Evolutionary conservation across 1,140 invertebrate species (phyloP).

Genomic region (Goniozus legneri): DNA sequence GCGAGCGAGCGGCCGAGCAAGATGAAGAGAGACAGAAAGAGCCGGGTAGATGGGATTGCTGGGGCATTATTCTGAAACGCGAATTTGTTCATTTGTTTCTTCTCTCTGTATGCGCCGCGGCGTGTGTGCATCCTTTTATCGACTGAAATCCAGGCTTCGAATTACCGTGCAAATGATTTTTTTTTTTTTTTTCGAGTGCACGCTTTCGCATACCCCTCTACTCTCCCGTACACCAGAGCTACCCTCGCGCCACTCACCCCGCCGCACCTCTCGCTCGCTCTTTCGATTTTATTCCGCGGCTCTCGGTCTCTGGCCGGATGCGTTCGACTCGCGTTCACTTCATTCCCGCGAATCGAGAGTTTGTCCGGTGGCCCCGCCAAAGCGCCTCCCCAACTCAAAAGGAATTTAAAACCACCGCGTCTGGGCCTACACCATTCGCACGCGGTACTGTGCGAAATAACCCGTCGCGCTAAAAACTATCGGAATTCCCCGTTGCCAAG

Average conservation of each 20-base stretch:
- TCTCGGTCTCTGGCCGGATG: conserved; percentile 22
- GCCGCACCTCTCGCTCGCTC: conserved; percentile 2
- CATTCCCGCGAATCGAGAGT: too few species aligned
- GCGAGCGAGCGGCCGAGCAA: conserved; percentile 9
- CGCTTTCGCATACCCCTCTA: conserved; percentile 21
- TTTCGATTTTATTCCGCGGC: conserved; percentile 7
- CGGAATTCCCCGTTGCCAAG: conserved; percentile 16
- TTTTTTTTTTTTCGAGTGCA: conserved; percentile 40
- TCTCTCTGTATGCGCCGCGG: conserved; percentile 52
- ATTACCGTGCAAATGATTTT: conserved; percentile 58
- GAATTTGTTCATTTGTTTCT: conserved; percentile 57
- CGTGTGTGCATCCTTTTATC: conserved; percentile 55
- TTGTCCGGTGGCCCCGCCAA: too few species aligned
- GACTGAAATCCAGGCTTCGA: conserved; percentile 56
- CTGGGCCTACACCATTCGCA: conserved; percentile 3
- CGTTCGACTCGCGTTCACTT: too few species aligned
- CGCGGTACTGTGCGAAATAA: conserved; percentile 17
- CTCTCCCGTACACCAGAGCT: conserved; percentile 11
- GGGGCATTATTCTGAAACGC: conserved; percentile 56
- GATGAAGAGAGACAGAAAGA: conserved; percentile 18
- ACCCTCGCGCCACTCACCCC: conserved; percentile 6
- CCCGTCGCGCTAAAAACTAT: conserved; percentile 13
- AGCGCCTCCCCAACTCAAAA: conserved; percentile 41
- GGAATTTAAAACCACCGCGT: conserved; percentile 51
- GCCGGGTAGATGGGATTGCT: conserved; percentile 52